These are phyloP conservation scores for Rhadina sibilatrix DNA, from an alignment of 2,113 vertebrate species.

Conservation along the genomic window DNA sequence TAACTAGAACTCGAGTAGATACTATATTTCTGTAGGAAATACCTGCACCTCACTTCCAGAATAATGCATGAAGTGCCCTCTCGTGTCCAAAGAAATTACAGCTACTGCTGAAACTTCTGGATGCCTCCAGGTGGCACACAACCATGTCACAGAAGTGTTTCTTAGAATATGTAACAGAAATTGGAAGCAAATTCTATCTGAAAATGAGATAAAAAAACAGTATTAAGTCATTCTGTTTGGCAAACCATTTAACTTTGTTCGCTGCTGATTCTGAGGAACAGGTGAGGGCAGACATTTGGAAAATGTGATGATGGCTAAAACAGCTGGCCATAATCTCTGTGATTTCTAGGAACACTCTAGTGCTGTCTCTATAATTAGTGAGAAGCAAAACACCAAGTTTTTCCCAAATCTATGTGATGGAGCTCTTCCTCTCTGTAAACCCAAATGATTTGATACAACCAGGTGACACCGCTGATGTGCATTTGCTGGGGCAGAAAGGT, in stretches of 20 bases:
- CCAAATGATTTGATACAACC: background rate
- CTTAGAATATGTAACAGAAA: background rate
- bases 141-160: background rate
- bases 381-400: background rate
- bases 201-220: background rate
- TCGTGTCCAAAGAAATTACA: slow-evolving; percentile 45
- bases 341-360: background rate
- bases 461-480: background rate
- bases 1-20: background rate
- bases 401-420: background rate
- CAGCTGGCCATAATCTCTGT: background rate
- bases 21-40: background rate
- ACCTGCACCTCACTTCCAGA: background rate
- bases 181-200: background rate
- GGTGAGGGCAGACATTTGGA: background rate
- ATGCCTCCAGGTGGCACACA: background rate
- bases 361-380: background rate
- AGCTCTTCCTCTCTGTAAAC: background rate
- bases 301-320: background rate
- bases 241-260: background rate
- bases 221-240: background rate
- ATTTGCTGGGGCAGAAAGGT: background rate
- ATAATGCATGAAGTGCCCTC: slow-evolving; percentile 61
- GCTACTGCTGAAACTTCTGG: background rate
- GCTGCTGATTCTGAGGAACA: background rate